These are phyloP conservation scores for Portevinia maculata DNA, from an alignment of 2,888 invertebrate genomes.

Conservation along the genomic window DNA sequence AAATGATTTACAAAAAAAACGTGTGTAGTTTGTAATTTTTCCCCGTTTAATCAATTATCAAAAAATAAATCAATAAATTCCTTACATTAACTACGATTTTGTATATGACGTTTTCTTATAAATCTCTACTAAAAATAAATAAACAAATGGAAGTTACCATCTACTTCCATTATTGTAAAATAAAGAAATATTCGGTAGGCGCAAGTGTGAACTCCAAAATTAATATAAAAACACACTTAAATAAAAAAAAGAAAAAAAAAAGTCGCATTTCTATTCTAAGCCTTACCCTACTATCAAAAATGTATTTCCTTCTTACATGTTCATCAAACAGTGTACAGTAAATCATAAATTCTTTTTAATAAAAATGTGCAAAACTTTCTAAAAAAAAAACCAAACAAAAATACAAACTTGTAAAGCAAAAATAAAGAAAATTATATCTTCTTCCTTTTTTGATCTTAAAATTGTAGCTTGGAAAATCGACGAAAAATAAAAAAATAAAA, in stretches of 20 bases:
- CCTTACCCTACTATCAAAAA: slow-evolving; percentile 14
- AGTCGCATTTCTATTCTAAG: slow-evolving; percentile 49
- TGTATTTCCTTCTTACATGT: slow-evolving; percentile 36
- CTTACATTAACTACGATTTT: slow-evolving; percentile 49
- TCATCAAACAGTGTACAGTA: slow-evolving; percentile 43
- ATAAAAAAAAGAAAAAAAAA: not conserved
- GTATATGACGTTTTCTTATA: slow-evolving; percentile 68
- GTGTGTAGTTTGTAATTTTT: slow-evolving; percentile 55
- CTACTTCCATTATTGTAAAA: slow-evolving; percentile 66
- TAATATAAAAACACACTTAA: not conserved
- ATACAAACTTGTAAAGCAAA: not conserved
- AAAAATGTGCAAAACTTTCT: slow-evolving; percentile 9
- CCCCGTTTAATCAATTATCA: slow-evolving; percentile 47
- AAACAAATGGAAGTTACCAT: slow-evolving; percentile 70
- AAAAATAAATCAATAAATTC: slow-evolving; percentile 28
- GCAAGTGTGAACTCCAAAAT: slow-evolving; percentile 6
- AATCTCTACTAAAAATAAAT: slow-evolving; percentile 41
- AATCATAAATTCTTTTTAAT: slow-evolving; percentile 17
- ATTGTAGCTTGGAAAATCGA: slow-evolving; percentile 33
- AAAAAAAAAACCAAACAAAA: slow-evolving; percentile 10
- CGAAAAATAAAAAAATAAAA: slow-evolving; percentile 29
- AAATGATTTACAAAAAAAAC: slow-evolving; percentile 24
- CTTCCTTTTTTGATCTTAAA: no score
- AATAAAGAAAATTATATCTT: slow-evolving; percentile 7
- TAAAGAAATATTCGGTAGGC: slow-evolving; percentile 35